Conservation (phyloP, 1,140 invertebrate species). For the Macrostomum lignano region DNA sequence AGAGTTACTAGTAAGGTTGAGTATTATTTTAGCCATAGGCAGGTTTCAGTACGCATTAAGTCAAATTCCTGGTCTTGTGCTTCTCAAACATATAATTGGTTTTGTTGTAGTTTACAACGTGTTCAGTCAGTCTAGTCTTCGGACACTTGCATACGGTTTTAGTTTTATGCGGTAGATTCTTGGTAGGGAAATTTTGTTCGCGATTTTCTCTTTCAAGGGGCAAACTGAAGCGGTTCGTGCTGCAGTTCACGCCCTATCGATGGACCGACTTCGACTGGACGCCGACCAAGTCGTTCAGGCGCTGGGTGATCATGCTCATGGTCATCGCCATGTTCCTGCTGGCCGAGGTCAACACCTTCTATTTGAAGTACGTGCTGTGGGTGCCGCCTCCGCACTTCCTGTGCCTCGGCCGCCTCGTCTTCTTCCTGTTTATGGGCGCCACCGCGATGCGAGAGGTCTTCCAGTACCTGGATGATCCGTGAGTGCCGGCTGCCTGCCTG, state of each 20-base stretch:
- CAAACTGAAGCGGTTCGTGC: slow-evolving; percentile 31
- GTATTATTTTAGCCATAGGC: too few relatives aligned
- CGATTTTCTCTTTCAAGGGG: slow-evolving; percentile 21
- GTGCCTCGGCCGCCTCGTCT: slow-evolving; percentile 30
- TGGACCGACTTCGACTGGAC: slow-evolving; percentile 37
- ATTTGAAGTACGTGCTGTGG: slow-evolving; percentile 37
- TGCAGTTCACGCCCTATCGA: slow-evolving; percentile 35
- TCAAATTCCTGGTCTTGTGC: too few relatives aligned
- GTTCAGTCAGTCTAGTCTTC: too few relatives aligned
- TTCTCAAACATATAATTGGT: too few relatives aligned
- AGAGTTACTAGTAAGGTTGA: too few relatives aligned
- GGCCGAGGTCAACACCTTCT: slow-evolving; percentile 37
- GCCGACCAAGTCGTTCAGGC: slow-evolving; percentile 30
- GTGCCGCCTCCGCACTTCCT: slow-evolving; percentile 34
- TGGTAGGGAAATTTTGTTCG: background rate
- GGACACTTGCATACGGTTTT: too few relatives aligned
- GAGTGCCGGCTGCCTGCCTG: too few relatives aligned
- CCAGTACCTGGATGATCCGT: slow-evolving; percentile 34
- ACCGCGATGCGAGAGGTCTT: slow-evolving; percentile 32
- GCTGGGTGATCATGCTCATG: slow-evolving; percentile 32
- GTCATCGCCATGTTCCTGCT: slow-evolving; percentile 32
- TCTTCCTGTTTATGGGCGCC: slow-evolving; percentile 33
- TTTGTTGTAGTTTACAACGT: too few relatives aligned
- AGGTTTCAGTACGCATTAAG: too few relatives aligned
- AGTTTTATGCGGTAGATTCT: too few relatives aligned